Percentiles rank a stretch among this genome's conserved stretches.
phyloP scores from a whole-genome alignment of 2,888 invertebrate species.

The Sepioteuthis lessoniana region DNA sequence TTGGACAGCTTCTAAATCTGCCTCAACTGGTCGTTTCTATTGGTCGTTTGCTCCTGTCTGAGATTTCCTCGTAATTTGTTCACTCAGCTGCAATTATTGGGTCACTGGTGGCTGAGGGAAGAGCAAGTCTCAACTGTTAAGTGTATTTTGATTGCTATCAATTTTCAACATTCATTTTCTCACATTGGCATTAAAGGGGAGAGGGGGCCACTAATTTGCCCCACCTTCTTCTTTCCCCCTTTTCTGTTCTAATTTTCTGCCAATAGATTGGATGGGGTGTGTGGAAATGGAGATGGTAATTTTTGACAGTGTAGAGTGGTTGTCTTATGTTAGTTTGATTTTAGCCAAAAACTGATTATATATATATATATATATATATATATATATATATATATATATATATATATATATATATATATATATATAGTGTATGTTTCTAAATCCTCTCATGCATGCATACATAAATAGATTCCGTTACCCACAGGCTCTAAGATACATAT shows the following conservation, averaged over 20 bases:
- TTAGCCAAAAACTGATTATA: background rate
- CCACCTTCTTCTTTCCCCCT: too few species aligned
- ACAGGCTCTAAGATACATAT: too few species aligned
- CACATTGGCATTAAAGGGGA: background rate
- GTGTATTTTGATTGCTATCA: slow-evolving; percentile 33
- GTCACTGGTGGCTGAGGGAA: background rate
- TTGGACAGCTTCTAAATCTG: too few species aligned
- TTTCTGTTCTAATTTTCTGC: background rate
- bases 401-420: too few species aligned
- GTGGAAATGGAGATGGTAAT: background rate
- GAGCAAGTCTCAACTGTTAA: background rate
- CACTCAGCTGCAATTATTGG: background rate
- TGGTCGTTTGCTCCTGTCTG: too few species aligned
- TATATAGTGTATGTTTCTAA: too few species aligned
- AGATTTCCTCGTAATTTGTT: too few species aligned
- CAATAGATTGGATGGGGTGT: background rate
- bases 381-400: too few species aligned
- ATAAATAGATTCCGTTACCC: too few species aligned
- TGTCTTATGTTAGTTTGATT: background rate
- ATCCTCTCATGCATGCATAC: too few species aligned
- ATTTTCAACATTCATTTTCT: slow-evolving; percentile 33
- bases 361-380: too few species aligned
- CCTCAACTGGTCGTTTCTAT: too few species aligned
- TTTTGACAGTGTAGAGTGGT: background rate
- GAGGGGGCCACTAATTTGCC: background rate